These are phyloP conservation scores for Remorina albescens DNA, from an alignment of 2,797 vertebrate species.

Conservation along the genomic window DNA sequence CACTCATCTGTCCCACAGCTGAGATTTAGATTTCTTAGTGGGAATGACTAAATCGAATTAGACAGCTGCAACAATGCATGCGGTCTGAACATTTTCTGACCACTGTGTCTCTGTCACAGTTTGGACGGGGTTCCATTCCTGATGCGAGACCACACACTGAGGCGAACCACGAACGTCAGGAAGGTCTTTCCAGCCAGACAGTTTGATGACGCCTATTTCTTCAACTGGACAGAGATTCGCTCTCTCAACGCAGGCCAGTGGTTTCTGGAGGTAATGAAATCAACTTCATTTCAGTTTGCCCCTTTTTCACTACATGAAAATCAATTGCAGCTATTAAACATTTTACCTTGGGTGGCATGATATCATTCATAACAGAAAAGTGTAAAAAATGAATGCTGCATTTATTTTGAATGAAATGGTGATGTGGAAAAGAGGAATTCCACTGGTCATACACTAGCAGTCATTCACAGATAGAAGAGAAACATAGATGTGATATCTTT, in stretches of 20 bases:
- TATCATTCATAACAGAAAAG: neutral
- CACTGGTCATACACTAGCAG: neutral
- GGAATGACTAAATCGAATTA: constrained; percentile 11
- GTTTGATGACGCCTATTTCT: constrained; percentile 86
- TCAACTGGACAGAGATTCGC: constrained; percentile 96
- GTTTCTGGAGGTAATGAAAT: constrained; percentile 90
- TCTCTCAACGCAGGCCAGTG: constrained; percentile 93
- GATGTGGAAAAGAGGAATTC: neutral
- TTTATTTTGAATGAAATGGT: neutral
- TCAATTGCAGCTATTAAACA: neutral
- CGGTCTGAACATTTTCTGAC: neutral
- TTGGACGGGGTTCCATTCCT: constrained; percentile 94
- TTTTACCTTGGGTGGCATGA: no score
- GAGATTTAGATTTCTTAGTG: neutral
- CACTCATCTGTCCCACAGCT: constrained; percentile 9
- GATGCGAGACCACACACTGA: constrained; percentile 91
- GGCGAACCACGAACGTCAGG: constrained; percentile 91
- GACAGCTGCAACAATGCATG: neutral
- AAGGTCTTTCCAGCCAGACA: constrained; percentile 87
- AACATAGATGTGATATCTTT: neutral
- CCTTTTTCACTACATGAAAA: neutral
- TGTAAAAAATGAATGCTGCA: neutral
- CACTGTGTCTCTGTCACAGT: constrained; percentile 70
- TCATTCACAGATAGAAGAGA: neutral
- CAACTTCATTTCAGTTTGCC: neutral